Percentiles rank a stretch among this genome's conserved stretches.
phyloP scores from a whole-genome alignment of 2,113 vertebrate species.

The Scatophagus argus region DNA sequence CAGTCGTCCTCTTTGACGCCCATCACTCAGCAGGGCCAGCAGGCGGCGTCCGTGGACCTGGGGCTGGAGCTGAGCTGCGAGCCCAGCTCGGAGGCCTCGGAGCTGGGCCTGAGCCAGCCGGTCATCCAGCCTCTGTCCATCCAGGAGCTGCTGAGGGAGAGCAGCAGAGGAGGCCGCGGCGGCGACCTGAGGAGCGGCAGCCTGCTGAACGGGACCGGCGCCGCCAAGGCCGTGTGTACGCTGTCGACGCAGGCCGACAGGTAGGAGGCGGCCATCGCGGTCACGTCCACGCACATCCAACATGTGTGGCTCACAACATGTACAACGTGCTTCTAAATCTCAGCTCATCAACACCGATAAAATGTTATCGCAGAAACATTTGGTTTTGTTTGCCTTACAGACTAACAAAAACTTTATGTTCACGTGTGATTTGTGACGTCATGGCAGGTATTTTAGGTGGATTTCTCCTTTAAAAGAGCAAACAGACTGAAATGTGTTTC shows the following conservation, averaged over 20 bases:
- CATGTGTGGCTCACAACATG: too few species aligned
- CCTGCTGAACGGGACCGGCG: conserved; percentile 88
- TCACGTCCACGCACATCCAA: too few species aligned
- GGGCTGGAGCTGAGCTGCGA: conserved; percentile 81
- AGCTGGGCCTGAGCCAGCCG: conserved; percentile 85
- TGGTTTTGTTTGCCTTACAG: too few species aligned
- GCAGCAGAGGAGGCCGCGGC: conserved; percentile 83
- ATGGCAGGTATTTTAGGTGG: too few species aligned
- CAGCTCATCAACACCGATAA: too few species aligned
- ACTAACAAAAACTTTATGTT: too few species aligned
- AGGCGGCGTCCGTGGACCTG: conserved; percentile 73
- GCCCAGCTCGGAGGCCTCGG: conserved; percentile 76
- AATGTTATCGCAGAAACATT: too few species aligned
- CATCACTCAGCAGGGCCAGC: conserved; percentile 89
- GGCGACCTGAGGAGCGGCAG: conserved; percentile 90
- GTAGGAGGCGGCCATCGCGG: too few species aligned
- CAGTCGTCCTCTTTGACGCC: conserved; percentile 87
- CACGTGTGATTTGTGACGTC: too few species aligned
- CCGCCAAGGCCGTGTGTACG: conserved; percentile 90
- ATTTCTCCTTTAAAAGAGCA: too few species aligned
- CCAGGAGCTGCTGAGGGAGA: conserved; percentile 92
- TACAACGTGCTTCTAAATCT: too few species aligned
- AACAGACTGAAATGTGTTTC: not conserved
- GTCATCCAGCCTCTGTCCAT: conserved; percentile 91
- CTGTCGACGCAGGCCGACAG: conserved; percentile 96